Evolutionary conservation across 2,113 vertebrate species (phyloP), one percentile per base, ranked within the genome.

Genomic region (Choloepus hoffmanni): DNA sequence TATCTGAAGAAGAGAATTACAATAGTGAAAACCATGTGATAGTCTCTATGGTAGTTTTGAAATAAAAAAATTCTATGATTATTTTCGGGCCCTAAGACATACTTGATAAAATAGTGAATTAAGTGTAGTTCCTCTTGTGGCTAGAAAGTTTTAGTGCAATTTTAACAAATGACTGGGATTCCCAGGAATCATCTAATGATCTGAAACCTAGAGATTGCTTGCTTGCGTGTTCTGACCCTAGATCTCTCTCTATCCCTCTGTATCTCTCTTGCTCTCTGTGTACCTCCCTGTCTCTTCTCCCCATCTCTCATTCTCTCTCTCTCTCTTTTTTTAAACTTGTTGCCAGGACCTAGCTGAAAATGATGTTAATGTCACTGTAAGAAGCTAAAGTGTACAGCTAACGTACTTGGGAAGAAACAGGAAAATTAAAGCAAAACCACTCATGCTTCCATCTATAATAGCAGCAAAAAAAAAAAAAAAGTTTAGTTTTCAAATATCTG

Each of bases 311-410:
- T 63, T 48, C 13, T 62, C 36, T 40, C 23, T 62, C 60, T 60
- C 12, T 40, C 23, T 33, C 53, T 36, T 16, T 45, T 92, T 92
- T 79, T 45, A 65, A 55, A 21, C 81, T 60, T 95, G 62, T 85
- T 67, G 68, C 58, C 40, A 68, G 70, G 30, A 77, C 12, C 62
- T 72, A 36, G 55, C 3, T 43, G 24, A 93, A 96, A 92, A 88
- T 73, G 45, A 88, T 74, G 36, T 5, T 48, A 19, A 92, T 81
- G 50, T 83, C 23, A 72, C 12, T 21, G 3, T 91, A 68, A 1
- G 91, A 95, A 87, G 67, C 7, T 43, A 72, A 85, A 92, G 43
- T 45, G 68, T 72, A 85, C 94, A 92, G 23, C 68, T 62, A 89
- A 40, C 36, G 3, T 76, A 45, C 43, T 78, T 62, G 48, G 53